phyloP scores from a whole-genome alignment of 2,113 vertebrate genomes.

The Leptobrachium ailaonicum region DNA sequence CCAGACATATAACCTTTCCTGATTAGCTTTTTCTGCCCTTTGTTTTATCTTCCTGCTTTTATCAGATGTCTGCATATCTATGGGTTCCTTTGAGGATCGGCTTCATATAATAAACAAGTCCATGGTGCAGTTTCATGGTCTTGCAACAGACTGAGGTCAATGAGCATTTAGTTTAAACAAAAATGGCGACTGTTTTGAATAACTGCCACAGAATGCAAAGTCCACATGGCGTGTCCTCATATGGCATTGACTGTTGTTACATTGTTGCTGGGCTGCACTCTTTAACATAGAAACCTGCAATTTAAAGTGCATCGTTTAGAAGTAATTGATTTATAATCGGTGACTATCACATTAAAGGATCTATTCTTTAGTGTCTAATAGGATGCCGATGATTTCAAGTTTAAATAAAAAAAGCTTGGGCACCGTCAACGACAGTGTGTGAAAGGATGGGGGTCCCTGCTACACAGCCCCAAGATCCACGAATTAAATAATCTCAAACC shows the following conservation, averaged over 20 bases:
- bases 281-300: not conserved
- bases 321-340: no score
- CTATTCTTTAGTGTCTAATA: no score
- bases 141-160: constrained; percentile 24
- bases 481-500: no score
- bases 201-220: constrained; percentile 9
- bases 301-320: no score
- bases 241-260: constrained; percentile 5
- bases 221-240: constrained; percentile 23
- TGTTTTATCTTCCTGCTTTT: not conserved
- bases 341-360: no score
- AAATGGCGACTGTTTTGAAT: constrained; percentile 38
- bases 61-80: constrained; percentile 14
- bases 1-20: not conserved
- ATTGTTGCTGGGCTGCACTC: not conserved
- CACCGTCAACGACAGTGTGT: no score
- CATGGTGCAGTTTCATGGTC: constrained; percentile 14
- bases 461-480: no score
- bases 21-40: not conserved
- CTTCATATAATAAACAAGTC: constrained; percentile 32
- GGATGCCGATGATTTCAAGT: no score
- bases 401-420: no score
- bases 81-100: constrained; percentile 32
- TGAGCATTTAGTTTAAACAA: constrained; percentile 32
- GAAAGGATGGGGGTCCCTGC: no score